These are phyloP conservation scores for Steatornis caripensis DNA, from an alignment of 2,113 vertebrate species.

Conservation along the genomic window DNA sequence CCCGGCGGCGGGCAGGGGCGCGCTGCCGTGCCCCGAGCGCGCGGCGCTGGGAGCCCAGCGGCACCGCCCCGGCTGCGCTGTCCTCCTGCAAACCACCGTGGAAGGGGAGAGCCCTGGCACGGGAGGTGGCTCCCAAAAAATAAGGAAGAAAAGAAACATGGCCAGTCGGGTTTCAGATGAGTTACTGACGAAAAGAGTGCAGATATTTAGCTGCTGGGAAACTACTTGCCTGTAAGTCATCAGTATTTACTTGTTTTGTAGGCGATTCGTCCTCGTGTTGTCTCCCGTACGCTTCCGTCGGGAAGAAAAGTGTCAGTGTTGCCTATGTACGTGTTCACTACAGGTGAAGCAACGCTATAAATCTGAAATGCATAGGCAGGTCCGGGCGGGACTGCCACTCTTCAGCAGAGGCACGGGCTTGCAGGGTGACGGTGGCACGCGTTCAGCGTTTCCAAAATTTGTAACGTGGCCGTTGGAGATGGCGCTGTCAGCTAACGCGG, in stretches of 20 bases:
- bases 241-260: background rate
- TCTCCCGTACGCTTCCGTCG: background rate
- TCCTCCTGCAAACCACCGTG: fast-evolving
- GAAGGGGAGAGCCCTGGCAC: background rate
- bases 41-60: background rate
- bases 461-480: background rate
- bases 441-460: background rate
- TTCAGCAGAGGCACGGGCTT: background rate
- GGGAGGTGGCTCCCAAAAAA: background rate
- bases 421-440: background rate
- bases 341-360: background rate
- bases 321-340: fast-evolving
- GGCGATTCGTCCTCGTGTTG: background rate
- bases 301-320: background rate
- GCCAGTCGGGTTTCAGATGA: background rate
- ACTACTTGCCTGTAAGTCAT: background rate
- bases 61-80: background rate
- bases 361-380: fast-evolving
- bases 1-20: background rate
- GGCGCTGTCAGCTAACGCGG: background rate
- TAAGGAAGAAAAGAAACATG: background rate
- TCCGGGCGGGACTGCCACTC: background rate
- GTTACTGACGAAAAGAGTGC: background rate
- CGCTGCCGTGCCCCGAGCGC: background rate
- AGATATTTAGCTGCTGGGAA: background rate